Base-by-base conservation (phyloP, 2,797 vertebrate genomes). In the Poeciliopsis gracilis region DNA sequence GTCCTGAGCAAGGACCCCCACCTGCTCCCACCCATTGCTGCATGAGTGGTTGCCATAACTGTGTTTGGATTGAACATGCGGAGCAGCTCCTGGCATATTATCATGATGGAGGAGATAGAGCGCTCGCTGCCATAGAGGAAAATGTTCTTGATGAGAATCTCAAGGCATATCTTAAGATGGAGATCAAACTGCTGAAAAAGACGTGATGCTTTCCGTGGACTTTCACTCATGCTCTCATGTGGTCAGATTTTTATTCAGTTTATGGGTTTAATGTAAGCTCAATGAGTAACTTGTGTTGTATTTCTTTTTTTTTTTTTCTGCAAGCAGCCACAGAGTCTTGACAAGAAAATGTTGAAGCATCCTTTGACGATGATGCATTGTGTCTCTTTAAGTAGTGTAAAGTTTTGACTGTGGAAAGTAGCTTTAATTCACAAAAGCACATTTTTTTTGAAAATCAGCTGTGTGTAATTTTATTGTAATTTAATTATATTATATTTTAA, bases 21-120 rank as follows among this genome's bases (percentile, higher is more conserved):
- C 30, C 94, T 0, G 93, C 97, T 0, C 98, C 98, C 51, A 95
- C 95, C 0, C 95, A 96, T 92, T 99, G 98, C 94, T 99, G 98
- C 76, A 97, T 98, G 94, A 98, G 97, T 0, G 98, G 98, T 79
- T 99, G 98, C 75, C 96, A 97, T 69, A 97, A 94, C 95, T 99
- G 98, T 0, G 97, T 99, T 20, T 99, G 98, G 98, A 93, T 99
- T 2, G 94, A 92, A 0, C 96, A 99, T 0, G 96, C 97, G 0
- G 96, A 98, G 66, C 92, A 94, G 72, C 95, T 99, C 86, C 91
- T 97, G 81, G 84, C 57, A 28, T 96, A 87, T 76, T 97, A 96
- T 88, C 90, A 63, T 2, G 97, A 98, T 0, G 97, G 97, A 0
- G 96, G 96, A 0, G 90, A 95, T 6, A 89, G 28, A 15, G 98